These are phyloP conservation scores for Pitta sordida DNA, from an alignment of 2,113 vertebrate species.

Conservation along the genomic window DNA sequence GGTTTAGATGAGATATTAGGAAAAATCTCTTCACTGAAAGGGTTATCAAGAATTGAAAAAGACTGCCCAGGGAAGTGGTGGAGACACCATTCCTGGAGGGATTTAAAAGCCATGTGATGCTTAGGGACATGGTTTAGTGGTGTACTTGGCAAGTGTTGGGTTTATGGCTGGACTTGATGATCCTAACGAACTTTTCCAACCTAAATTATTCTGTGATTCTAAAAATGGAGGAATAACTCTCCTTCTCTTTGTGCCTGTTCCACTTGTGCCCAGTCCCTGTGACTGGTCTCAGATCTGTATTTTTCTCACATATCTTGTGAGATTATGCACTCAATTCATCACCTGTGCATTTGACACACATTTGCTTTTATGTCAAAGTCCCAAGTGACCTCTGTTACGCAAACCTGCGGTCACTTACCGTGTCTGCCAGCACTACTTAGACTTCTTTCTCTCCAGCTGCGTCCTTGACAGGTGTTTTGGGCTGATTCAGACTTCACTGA, in stretches of 20 bases:
- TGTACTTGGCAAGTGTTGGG: neutral
- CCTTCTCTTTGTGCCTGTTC: neutral
- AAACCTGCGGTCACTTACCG: neutral
- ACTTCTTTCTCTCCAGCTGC: neutral
- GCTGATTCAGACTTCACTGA: neutral
- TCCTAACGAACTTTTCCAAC: neutral
- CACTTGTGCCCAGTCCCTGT: neutral
- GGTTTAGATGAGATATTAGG: neutral
- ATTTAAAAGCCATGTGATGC: neutral
- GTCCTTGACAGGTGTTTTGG: neutral
- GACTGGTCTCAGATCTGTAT: neutral
- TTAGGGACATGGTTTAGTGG: neutral
- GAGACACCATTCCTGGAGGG: neutral
- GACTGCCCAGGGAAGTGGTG: neutral
- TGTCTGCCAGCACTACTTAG: neutral
- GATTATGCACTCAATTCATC: neutral
- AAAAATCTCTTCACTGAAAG: neutral
- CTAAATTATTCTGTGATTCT: neutral
- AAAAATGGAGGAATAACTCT: neutral
- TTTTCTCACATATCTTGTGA: neutral
- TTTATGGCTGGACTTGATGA: neutral
- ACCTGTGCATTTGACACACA: neutral
- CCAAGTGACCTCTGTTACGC: neutral
- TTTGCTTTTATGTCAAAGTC: neutral
- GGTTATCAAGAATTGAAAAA: neutral